phyloP scores from a whole-genome alignment of 2,888 invertebrate genomes.

The Dasysyrphus tricinctus region DNA sequence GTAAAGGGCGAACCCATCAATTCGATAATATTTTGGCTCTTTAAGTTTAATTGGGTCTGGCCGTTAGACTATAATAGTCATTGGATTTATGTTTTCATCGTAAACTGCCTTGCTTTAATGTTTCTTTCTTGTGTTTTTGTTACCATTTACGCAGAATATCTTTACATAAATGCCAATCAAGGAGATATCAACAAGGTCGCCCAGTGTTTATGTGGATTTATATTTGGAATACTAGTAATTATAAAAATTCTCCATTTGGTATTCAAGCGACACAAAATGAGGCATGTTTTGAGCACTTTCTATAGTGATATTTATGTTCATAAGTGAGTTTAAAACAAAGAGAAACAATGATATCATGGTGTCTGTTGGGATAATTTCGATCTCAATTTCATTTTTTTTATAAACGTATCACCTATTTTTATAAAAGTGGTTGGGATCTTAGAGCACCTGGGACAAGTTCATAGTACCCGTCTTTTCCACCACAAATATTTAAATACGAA shows the following conservation, averaged over 20 bases:
- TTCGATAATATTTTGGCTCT: constrained; percentile 18
- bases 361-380: no score
- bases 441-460: no score
- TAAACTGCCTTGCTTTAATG: constrained; percentile 1
- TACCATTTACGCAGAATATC: constrained; percentile 26
- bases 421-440: no score
- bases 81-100: background rate
- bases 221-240: constrained; percentile 18
- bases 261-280: constrained; percentile 5
- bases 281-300: constrained; percentile 11
- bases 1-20: constrained; percentile 2
- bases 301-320: constrained; percentile 19
- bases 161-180: background rate
- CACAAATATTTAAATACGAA: no score
- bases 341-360: no score
- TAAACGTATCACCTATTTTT: no score
- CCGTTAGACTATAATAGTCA: background rate
- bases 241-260: constrained; percentile 14
- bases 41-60: constrained; percentile 32
- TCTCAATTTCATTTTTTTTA: no score
- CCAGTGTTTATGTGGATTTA: constrained; percentile 19
- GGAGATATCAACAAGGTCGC: constrained; percentile 25
- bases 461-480: no score
- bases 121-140: constrained; percentile 1
- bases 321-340: background rate